Conservation (phyloP, 2,113 vertebrate genomes). For the Mystacornis crossleyi region DNA sequence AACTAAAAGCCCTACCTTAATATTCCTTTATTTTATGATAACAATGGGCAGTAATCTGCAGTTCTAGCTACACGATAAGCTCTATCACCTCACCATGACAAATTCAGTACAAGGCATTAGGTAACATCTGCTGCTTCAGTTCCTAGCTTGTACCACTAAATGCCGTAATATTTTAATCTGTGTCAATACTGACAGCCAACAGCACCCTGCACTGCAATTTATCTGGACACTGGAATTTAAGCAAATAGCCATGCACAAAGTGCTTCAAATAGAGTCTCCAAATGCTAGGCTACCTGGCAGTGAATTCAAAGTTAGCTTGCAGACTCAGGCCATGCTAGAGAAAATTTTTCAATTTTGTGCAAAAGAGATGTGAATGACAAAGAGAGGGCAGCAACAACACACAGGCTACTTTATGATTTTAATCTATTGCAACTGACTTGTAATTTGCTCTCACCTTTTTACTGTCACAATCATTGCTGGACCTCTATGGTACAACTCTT, state of each 20-base stretch:
- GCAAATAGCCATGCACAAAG: neutral
- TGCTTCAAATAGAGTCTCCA: neutral
- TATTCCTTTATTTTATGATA: neutral
- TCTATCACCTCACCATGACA: neutral
- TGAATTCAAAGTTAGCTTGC: neutral
- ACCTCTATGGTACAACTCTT: neutral
- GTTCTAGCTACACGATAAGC: neutral
- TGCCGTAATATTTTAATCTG: neutral
- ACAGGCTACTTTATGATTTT: neutral
- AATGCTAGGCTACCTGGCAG: neutral
- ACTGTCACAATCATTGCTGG: neutral
- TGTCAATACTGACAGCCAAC: neutral
- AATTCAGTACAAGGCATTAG: neutral
- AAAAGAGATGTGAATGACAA: neutral
- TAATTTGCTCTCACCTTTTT: neutral
- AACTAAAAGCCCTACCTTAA: neutral
- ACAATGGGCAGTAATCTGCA: neutral
- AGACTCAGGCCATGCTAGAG: neutral
- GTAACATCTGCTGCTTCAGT: neutral
- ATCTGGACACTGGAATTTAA: neutral
- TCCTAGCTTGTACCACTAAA: neutral
- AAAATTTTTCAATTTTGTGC: neutral
- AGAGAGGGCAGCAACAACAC: neutral
- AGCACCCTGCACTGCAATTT: neutral
- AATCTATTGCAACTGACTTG: neutral